These are phyloP conservation scores for Yoshiicerus persimilis DNA, from an alignment of 1,140 invertebrate genomes.

Conservation along the genomic window DNA sequence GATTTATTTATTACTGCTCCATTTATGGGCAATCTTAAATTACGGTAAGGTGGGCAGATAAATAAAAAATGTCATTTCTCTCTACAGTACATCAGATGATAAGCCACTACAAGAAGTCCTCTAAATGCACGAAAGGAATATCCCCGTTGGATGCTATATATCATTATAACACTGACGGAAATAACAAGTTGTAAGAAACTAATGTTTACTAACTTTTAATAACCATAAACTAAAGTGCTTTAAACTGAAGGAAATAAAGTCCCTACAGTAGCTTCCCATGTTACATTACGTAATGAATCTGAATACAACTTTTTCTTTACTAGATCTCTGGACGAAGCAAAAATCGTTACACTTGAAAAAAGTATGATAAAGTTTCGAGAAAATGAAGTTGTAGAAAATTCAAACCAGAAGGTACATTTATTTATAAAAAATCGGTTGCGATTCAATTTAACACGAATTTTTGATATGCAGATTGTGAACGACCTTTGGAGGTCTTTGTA, in stretches of 20 bases:
- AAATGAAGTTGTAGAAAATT: not conserved
- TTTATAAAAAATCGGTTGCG: no score
- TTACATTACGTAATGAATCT: no score
- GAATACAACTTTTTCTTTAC: not conserved
- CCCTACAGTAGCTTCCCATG: no score
- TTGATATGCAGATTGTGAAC: not conserved
- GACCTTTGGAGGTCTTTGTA: not conserved
- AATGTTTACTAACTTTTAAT: not conserved
- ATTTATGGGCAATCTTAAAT: no score
- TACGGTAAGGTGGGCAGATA: no score
- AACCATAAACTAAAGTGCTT: no score
- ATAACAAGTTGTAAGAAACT: not conserved
- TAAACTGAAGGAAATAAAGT: no score
- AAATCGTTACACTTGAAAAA: not conserved
- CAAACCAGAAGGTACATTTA: not conserved
- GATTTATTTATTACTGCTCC: no score
- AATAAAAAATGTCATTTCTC: no score
- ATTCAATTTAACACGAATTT: no score
- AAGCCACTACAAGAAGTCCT: not conserved
- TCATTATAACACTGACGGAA: not conserved
- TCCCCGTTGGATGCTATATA: not conserved
- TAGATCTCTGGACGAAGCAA: not conserved
- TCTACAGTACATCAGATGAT: no score
- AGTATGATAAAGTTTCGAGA: not conserved
- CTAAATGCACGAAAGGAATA: not conserved